A percentile compares a stretch with the other conserved stretches of the same genome.
phyloP scores from a whole-genome alignment of 2,797 vertebrate genomes.

The Hippocampus kuda region DNA sequence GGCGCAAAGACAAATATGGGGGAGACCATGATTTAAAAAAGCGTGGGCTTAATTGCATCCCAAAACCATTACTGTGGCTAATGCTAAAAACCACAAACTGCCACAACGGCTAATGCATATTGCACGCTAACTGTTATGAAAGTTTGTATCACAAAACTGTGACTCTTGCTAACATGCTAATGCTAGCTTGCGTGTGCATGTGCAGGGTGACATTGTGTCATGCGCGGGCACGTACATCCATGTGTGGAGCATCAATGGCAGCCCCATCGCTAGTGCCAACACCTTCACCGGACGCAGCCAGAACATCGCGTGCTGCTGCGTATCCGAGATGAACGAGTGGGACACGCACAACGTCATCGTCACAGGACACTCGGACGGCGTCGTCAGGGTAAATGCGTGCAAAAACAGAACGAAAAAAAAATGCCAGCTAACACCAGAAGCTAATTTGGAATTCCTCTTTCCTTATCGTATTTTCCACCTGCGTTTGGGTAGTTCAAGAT shows the following conservation, averaged over 20 bases:
- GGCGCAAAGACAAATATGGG: constrained; percentile 4
- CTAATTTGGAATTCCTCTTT: neutral
- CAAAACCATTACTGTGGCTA: neutral
- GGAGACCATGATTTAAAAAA: neutral
- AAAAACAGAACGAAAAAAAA: neutral
- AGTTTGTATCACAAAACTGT: no score
- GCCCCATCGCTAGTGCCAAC: constrained; percentile 88
- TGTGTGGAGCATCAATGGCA: constrained; percentile 97
- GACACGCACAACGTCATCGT: constrained; percentile 97
- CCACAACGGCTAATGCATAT: neutral
- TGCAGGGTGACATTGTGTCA: constrained; percentile 89
- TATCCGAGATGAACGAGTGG: constrained; percentile 99
- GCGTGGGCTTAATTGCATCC: neutral
- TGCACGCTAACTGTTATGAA: no score
- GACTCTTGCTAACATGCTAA: neutral
- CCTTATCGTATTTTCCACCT: neutral
- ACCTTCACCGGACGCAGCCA: constrained; percentile 95
- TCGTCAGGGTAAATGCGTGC: constrained; percentile 76
- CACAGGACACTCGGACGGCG: constrained; percentile 92
- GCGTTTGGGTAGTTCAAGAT: no score
- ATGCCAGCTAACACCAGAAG: neutral
- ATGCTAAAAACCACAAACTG: neutral
- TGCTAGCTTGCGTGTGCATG: neutral
- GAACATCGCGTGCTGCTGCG: constrained; percentile 91
- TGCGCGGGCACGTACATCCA: constrained; percentile 93